Evolutionary conservation across 2,888 invertebrate species (phyloP).

Genomic region (Melikaiella ostensackeni): DNA sequence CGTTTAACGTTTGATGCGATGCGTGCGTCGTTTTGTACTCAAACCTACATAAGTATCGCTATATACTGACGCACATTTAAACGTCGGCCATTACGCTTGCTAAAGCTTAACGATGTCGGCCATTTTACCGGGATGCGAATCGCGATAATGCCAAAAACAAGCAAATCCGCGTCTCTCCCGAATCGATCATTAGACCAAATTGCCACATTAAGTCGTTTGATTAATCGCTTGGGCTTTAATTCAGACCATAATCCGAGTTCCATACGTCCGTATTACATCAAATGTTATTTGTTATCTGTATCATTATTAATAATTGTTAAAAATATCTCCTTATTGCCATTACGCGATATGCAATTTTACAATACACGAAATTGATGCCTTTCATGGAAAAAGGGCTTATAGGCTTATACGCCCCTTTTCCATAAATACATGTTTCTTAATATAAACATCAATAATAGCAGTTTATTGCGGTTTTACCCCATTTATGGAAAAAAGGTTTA

Average conservation of each 20-base stretch:
- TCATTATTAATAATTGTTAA: too few relatives aligned
- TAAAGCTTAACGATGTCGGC: conserved; percentile 31
- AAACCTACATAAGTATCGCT: conserved; percentile 22
- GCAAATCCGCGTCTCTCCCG: background rate
- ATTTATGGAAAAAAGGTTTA: too few relatives aligned
- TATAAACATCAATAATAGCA: too few relatives aligned
- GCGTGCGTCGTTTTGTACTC: conserved; percentile 42
- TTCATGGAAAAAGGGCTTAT: too few relatives aligned
- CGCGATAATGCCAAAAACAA: conserved; percentile 29
- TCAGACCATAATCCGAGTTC: background rate
- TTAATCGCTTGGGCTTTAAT: background rate
- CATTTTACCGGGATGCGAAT: conserved; percentile 28
- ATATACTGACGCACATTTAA: conserved; percentile 23
- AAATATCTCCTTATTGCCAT: too few relatives aligned
- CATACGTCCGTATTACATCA: background rate
- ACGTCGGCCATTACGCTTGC: conserved; percentile 23
- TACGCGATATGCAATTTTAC: too few relatives aligned
- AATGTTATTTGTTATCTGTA: background rate
- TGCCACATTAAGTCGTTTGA: conserved; percentile 25
- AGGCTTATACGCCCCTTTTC: too few relatives aligned
- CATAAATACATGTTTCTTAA: too few relatives aligned
- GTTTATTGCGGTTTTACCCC: too few relatives aligned
- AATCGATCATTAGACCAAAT: conserved; percentile 25
- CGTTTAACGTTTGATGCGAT: conserved; percentile 42
- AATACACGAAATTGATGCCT: too few relatives aligned